Base-by-base conservation (phyloP, 2,113 vertebrate species). In the Peromyscus californicus region DNA sequence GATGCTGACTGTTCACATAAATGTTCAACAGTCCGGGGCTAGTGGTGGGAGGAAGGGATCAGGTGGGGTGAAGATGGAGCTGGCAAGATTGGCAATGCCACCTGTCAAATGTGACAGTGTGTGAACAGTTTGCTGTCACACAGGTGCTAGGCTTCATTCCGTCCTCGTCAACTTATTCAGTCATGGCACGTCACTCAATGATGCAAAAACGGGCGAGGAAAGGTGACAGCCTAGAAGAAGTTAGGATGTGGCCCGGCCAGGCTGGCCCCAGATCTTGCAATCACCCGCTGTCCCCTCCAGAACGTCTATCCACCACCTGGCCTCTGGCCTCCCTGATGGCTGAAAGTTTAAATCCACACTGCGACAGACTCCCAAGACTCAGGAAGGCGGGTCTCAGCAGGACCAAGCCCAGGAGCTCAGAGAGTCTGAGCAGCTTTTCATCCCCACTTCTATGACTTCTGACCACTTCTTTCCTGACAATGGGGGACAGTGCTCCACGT, bases 271-370 rank as follows among this genome's bases (percentile, higher is more conserved):
- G n/a, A 74, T 33, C 39, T 67, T 36, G 11, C 9, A 16, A 17
- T 31, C 36, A 29, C 69, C 24, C 11, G 26, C 1, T 0, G 0
- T 2, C 0, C 26, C 29, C 61, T 8, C 7, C 13, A 63, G 63
- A 87, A 8, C 9, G 3, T 9, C n/a, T 13, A 1, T 19, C 84
- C 54, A 57, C 57, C 54, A 59, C n/a, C 1, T 45, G 36, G n/a
- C 16, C 69, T 76, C 2, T 0, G 48, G 31, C 39, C 17, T 85
- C 21, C 12, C 17, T 54, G 83, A 42, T 12, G 17, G 1, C 10
- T 36, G 36, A 54, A 82, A 82, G 79, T n/a, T 82, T 2, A 59
- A 82, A 57, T 63, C 36, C 29, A 61, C n/a, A n/a, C 29, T 24
- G 4, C 7, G 75, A 31, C 69, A 67, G 39, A 36, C 54, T 48